Evolutionary conservation across 92 coral and sea anemone genomes (phyloP), one percentile per base, ranked within the genome.

Genomic region (Anthopleura xanthogrammica): DNA sequence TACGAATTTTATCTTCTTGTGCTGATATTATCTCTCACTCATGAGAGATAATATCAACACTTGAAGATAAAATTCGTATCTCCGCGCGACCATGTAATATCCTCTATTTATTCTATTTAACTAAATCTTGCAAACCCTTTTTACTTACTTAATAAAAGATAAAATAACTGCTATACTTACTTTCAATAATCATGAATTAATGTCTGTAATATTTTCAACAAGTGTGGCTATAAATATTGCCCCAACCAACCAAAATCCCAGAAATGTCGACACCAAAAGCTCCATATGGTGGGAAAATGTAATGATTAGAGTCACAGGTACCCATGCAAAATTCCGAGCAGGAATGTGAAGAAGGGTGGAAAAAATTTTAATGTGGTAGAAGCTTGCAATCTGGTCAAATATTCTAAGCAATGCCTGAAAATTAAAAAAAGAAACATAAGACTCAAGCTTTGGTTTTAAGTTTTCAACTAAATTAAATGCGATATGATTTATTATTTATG

Each of bases 311-410:
- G 94, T 84, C 22, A 62, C 77, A 79, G 87, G 86, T 20, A 90
- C 85, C 94, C 94, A 90, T 2, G 94, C 72, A 10, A 90, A 72
- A 0, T 88, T 88, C 39, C 89, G 77, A 1, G 91, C 60, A 50
- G 87, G 77, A 12, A 72, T 65, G 50, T 74, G 86, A 2, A 84
- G 78, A 9, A 90, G 89, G 14, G 87, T 76, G 40, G 91, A 57
- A 0, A 83, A 71, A 23, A 52, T 48, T 20, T 88, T 87, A 48
- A 90, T 84, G 22, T 86, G 91, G 78, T 80, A 81, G 42, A 90
- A 89, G 77, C 74, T 42, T 16, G 89, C 83, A 5, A 87, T 83
- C 77, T 90, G 94, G 40, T 87, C 86, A 58, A 84, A 60, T 40
- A 87, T 42, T 55, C 88, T 83, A 23, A 90, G 89, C 50, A 82